Evolutionary conservation across 2,888 invertebrate genomes (phyloP), one percentile per base, ranked within the genome.

Genomic region (Calliopum simillimum): DNA sequence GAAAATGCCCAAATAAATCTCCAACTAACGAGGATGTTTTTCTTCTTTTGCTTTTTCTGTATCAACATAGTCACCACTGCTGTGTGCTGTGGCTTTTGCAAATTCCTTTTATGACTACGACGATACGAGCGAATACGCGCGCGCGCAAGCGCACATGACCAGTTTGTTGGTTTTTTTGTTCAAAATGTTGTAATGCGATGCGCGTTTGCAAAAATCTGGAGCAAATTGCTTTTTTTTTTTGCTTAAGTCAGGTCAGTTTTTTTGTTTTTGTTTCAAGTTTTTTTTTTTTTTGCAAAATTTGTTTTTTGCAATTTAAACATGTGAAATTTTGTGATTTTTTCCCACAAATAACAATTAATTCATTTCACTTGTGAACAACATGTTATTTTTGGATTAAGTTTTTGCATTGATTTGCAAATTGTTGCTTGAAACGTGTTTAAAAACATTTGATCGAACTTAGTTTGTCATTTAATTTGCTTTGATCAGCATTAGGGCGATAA

Each of bases 161-260:
- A 59, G 62, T 47, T 46, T 63, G 47, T 14, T 51, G 41, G 62
- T 47, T 46, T 63, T 23, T 14, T 51, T 51, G 14, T 19, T 51
- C 23, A 23, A 63, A 63, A 25, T 63, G 59, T 63, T 47, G 62
- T 63, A 47, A 47, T 49, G 49, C 62, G 62, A 63, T 63, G 62
- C 62, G 62, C 62, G 49, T 63, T 51, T 43, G 21, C 47, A 23
- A 33, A 33, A 25, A 63, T 47, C 33, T 63, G 47, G 62, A 63
- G 62, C 62, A 63, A 47, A 19, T 12, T 53, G 19, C 11, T 44
- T 53, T 65, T 12, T 41, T 44, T 19, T 16, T 19, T 33, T 33
- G 33, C 33, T 33, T 33, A 33, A 33, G 33, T 33, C 33, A 33
- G 33, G 33, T 33, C 33, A 33, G 33, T 33, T 8, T 33, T 33